Percentiles rank a stretch among this genome's conserved stretches.
phyloP scores from a whole-genome alignment of 2,888 invertebrate genomes.

The Cryptophagus acutangulus region DNA sequence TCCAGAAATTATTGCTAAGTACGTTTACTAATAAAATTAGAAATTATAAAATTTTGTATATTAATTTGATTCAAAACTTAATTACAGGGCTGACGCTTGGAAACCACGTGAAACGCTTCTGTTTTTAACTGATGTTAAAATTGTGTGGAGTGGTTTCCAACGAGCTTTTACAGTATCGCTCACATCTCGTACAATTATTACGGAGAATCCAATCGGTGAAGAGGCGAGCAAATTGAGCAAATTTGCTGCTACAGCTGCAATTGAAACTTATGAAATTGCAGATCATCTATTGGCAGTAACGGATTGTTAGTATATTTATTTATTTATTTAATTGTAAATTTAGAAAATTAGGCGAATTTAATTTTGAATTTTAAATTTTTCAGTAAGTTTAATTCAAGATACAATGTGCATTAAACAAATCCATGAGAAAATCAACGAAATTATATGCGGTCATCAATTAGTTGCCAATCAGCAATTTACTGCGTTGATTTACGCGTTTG shows the following conservation, averaged over 20 bases:
- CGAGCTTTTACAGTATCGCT: conserved; percentile 52
- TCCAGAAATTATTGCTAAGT: conserved; percentile 63
- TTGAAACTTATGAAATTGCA: conserved; percentile 39
- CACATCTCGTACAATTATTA: conserved; percentile 58
- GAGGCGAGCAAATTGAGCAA: conserved; percentile 57
- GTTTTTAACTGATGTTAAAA: conserved; percentile 65
- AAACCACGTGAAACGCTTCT: conserved; percentile 62
- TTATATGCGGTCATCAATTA: conserved; percentile 42
- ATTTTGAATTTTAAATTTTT: neutral
- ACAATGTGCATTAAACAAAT: conserved; percentile 59
- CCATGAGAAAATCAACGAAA: conserved; percentile 44
- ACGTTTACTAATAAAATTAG: conserved; percentile 15
- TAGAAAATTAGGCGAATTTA: neutral
- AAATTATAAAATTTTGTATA: conserved; percentile 1
- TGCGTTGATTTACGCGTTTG: conserved; percentile 61
- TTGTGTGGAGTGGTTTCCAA: conserved; percentile 56
- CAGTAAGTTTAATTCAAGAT: conserved; percentile 53
- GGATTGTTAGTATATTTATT: neutral
- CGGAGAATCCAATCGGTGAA: conserved; percentile 65
- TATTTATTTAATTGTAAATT: neutral
- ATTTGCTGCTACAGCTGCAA: conserved; percentile 48
- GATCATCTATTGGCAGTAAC: conserved; percentile 34
- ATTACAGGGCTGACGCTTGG: conserved; percentile 59
- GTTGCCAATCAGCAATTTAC: conserved; percentile 63
- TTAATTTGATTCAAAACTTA: conserved; percentile 1